Conservation (phyloP, 2,888 invertebrate species). For the Oligia strigilis region DNA sequence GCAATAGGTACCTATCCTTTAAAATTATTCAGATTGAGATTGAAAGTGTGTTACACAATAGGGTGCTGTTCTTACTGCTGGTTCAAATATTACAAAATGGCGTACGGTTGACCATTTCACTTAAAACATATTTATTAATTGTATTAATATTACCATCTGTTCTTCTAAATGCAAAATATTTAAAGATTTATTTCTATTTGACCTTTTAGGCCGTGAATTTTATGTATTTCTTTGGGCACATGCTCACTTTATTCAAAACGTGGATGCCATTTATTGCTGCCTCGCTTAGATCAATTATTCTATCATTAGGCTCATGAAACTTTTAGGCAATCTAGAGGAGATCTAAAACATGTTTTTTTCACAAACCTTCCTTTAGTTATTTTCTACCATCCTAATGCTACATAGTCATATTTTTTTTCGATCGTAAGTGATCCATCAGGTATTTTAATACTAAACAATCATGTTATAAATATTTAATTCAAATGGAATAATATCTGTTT, state of each 20-base stretch:
- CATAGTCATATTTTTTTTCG: background rate
- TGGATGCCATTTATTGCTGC: background rate
- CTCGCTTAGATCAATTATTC: background rate
- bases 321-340: background rate
- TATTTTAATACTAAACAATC: background rate
- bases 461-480: background rate
- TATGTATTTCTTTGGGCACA: conserved; percentile 16
- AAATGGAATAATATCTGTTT: background rate
- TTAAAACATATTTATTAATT: background rate
- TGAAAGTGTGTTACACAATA: no score
- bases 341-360: background rate
- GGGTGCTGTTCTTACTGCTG: background rate
- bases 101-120: background rate
- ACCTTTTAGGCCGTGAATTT: conserved; percentile 40
- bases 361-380: background rate
- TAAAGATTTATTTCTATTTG: conserved; percentile 5
- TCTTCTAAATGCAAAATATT: conserved; percentile 35
- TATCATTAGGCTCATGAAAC: background rate
- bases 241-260: background rate
- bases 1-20: background rate
- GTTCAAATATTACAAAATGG: conserved; percentile 1
- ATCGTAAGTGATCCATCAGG: background rate
- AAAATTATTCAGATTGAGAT: no score
- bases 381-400: background rate
- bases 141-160: conserved; percentile 23